Evolutionary conservation across 2,113 vertebrate species (phyloP).

Genomic region (Tachuris rubrigastra): DNA sequence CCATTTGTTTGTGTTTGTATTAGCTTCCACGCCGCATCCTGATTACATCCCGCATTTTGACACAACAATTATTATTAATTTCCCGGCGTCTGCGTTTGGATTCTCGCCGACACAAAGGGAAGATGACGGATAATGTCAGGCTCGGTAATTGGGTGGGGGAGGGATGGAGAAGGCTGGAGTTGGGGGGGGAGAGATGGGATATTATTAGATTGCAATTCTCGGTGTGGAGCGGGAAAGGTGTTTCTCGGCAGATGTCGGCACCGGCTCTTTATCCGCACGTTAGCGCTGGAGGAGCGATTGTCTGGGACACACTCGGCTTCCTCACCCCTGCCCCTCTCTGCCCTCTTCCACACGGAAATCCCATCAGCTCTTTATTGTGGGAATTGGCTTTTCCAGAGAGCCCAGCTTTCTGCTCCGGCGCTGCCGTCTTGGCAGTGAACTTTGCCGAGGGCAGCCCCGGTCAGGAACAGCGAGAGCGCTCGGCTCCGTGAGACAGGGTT

Average conservation of each 20-base stretch:
- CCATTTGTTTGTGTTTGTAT: conserved; percentile 80
- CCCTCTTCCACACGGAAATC: background rate
- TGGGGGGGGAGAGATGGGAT: conserved; percentile 40
- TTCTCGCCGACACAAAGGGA: conserved; percentile 69
- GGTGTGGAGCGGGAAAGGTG: background rate
- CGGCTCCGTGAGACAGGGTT: rapidly evolving
- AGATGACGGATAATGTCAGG: conserved; percentile 71
- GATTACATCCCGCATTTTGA: conserved; percentile 72
- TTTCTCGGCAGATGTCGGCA: conserved; percentile 45
- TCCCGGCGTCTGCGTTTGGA: conserved; percentile 68
- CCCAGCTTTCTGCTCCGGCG: rapidly evolving
- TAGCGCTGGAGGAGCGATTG: background rate
- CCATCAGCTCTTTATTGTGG: background rate
- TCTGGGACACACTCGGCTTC: background rate
- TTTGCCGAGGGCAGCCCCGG: background rate
- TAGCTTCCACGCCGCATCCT: conserved; percentile 72
- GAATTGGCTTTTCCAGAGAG: background rate
- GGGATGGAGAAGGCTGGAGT: background rate
- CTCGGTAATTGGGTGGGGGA: conserved; percentile 70
- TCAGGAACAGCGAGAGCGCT: background rate
- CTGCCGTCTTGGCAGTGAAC: background rate
- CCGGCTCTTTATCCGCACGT: background rate
- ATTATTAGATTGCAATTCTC: conserved; percentile 50
- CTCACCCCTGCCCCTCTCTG: background rate
- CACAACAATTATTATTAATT: conserved; percentile 81